Conservation (phyloP, 2,113 vertebrate genomes). For the Amblyornis subalaris region DNA sequence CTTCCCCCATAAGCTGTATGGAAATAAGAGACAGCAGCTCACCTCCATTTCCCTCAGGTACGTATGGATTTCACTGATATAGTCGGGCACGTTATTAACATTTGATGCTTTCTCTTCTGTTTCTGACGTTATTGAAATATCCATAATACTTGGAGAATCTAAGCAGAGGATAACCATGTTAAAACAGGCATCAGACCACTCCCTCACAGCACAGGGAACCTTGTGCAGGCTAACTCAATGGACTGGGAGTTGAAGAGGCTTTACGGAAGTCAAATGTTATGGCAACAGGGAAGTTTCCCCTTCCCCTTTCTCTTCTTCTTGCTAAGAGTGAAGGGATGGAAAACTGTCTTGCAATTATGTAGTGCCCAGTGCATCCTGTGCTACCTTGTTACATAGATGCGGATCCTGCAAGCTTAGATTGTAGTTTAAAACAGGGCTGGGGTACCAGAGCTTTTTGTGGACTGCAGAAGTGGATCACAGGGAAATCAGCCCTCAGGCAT, state of each 20-base stretch:
- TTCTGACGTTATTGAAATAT: slow-evolving; percentile 85
- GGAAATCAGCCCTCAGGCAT: not conserved
- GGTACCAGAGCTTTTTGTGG: not conserved
- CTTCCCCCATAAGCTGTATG: not conserved
- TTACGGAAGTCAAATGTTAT: rapidly evolving
- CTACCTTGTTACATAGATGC: not conserved
- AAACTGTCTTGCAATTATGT: not conserved
- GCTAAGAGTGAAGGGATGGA: not conserved
- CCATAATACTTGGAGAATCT: slow-evolving; percentile 90
- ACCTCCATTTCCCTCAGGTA: slow-evolving; percentile 96
- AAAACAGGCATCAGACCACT: not conserved
- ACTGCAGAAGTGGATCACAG: no score
- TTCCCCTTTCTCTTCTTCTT: not conserved
- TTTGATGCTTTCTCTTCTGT: slow-evolving; percentile 77
- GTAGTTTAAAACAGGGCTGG: not conserved
- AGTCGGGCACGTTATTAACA: slow-evolving; percentile 84
- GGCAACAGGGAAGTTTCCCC: rapidly evolving
- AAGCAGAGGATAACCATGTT: not conserved
- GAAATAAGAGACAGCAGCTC: not conserved
- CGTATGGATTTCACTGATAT: slow-evolving; percentile 84
- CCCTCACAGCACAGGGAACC: not conserved
- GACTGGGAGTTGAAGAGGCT: not conserved
- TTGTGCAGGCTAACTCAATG: not conserved
- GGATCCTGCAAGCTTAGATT: rapidly evolving
- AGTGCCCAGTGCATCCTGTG: not conserved